Percentiles rank a stretch among this genome's conserved stretches.
Evolutionary conservation across 2,113 vertebrate genomes (phyloP).

Genomic region (Proteles cristata): DNA sequence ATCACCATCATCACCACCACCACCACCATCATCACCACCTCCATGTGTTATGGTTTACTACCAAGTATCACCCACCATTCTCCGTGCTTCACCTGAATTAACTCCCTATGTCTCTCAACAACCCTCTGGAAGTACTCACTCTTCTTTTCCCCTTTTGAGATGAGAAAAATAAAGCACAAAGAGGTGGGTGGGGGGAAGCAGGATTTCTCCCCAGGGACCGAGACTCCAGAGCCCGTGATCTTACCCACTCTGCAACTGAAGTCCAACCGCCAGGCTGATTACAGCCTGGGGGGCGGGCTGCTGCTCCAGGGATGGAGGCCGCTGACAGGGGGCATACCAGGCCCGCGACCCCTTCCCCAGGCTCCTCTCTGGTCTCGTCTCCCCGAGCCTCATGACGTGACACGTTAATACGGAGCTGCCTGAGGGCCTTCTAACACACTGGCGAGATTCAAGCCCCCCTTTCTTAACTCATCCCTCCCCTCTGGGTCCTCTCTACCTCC

Average conservation of each 20-base stretch:
- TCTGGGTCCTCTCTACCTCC: too few species aligned
- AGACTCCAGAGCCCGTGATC: neutral
- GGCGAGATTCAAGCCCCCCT: too few species aligned
- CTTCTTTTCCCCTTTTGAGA: neutral
- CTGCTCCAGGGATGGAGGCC: too few species aligned
- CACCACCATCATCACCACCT: neutral
- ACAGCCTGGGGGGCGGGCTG: neutral
- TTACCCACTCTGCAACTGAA: neutral
- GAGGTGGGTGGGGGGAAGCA: neutral
- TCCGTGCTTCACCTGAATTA: neutral
- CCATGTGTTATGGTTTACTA: too few species aligned
- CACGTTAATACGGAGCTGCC: fast-evolving
- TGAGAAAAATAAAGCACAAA: neutral
- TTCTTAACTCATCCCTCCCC: neutral
- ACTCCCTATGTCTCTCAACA: neutral
- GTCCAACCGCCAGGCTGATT: neutral
- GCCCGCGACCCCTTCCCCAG: fast-evolving
- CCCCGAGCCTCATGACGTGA: neutral
- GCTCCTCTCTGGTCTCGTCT: neutral
- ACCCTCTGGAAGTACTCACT: neutral
- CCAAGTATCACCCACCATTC: neutral
- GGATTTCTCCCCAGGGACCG: neutral
- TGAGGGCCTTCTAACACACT: neutral
- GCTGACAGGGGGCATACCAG: neutral
- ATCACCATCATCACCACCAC: fast-evolving